Percentiles rank a stretch among this genome's conserved stretches.
These are phyloP conservation scores for Phylloscopus whistleri DNA, from an alignment of 2,113 vertebrate species.

Conservation along the genomic window DNA sequence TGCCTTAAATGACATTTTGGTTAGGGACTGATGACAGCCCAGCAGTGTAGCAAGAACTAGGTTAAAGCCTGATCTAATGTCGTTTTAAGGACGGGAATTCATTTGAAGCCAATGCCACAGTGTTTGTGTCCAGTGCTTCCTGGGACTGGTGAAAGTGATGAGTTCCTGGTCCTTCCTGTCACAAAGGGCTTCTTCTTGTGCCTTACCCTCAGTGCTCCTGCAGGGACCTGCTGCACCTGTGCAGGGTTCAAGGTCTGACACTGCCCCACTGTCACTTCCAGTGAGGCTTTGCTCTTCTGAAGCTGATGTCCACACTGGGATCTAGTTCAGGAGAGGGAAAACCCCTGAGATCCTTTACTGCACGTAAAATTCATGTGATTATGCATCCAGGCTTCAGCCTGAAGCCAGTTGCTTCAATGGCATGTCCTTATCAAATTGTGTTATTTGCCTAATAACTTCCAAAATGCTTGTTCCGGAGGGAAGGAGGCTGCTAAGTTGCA, in stretches of 20 bases:
- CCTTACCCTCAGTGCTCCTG: not conserved
- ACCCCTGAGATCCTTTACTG: not conserved
- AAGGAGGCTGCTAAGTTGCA: not conserved
- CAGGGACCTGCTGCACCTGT: not conserved
- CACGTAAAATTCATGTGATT: accelerated
- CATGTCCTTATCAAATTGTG: not conserved
- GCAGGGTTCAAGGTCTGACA: not conserved
- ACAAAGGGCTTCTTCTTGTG: not conserved
- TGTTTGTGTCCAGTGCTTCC: not conserved
- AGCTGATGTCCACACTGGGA: not conserved
- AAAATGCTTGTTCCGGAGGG: not conserved
- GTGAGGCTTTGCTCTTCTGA: not conserved
- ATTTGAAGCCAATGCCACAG: not conserved
- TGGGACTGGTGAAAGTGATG: not conserved
- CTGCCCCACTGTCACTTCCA: not conserved
- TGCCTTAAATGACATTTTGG: not conserved
- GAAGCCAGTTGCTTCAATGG: not conserved
- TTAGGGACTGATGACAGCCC: not conserved
- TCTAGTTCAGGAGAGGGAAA: not conserved
- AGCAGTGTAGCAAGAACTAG: not conserved
- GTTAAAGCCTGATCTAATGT: not conserved
- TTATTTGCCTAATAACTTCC: not conserved
- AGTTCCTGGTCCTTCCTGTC: not conserved
- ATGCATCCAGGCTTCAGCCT: not conserved
- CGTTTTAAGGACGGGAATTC: not conserved